Conservation (phyloP, 1,140 invertebrate genomes). For the Muscidifurax raptorellus region DNA sequence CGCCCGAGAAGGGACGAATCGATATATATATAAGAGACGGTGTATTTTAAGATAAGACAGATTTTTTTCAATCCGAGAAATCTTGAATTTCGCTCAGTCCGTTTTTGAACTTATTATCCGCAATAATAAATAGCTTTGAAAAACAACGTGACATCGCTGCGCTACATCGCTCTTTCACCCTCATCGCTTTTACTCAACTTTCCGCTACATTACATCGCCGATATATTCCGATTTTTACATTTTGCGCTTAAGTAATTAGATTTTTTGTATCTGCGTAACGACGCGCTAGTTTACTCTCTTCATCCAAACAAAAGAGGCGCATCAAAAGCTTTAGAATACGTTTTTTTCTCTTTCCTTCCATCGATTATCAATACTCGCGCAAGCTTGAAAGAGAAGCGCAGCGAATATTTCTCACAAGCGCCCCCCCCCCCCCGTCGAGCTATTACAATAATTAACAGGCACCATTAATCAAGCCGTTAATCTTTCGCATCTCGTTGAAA, state of each 20-base stretch:
- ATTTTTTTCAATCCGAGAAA: no score
- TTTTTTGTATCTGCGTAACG: background rate
- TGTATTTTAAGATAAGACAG: no score
- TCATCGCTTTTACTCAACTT: background rate
- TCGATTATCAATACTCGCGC: background rate
- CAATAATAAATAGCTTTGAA: no score
- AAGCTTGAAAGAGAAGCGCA: background rate
- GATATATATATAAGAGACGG: no score
- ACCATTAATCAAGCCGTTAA: background rate
- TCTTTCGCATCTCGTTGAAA: background rate
- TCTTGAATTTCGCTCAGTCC: no score
- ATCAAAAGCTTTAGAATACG: background rate
- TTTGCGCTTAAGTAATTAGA: background rate
- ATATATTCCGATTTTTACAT: background rate
- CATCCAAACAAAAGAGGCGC: background rate
- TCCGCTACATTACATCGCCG: background rate
- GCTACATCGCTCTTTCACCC: background rate
- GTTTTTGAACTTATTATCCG: no score
- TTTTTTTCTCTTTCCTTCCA: background rate
- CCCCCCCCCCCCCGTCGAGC: no score
- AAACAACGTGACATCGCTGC: background rate
- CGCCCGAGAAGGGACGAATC: no score
- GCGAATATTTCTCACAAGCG: background rate
- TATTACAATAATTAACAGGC: background rate
- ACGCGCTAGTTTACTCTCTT: background rate